Conservation (phyloP, 2,113 vertebrate genomes). For the Ginglymostoma cirratum region DNA sequence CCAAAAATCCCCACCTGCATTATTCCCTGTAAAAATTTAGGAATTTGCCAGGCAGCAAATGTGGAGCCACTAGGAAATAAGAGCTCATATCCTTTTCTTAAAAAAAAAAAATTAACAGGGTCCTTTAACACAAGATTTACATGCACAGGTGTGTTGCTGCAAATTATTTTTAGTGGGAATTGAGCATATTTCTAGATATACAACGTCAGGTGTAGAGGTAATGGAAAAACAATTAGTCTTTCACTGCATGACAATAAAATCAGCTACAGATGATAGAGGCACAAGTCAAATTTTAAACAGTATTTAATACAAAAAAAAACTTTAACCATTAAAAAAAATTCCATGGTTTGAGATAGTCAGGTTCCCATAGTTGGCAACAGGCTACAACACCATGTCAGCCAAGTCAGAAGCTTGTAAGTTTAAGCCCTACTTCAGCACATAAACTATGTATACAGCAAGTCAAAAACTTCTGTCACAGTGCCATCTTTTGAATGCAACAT, state of each 20-base stretch:
- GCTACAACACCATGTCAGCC: background rate
- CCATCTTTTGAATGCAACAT: background rate
- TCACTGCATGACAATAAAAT: background rate
- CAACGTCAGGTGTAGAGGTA: background rate
- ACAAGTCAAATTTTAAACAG: background rate
- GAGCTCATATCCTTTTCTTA: background rate
- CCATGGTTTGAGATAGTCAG: background rate
- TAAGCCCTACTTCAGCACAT: background rate
- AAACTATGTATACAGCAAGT: background rate
- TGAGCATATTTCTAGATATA: background rate
- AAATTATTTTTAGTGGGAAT: background rate
- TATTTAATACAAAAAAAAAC: background rate
- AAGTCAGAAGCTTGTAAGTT: background rate
- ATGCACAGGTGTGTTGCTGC: background rate
- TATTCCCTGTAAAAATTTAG: background rate
- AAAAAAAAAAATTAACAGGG: background rate
- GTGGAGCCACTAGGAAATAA: background rate
- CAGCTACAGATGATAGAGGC: background rate
- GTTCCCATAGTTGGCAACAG: background rate
- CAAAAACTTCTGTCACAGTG: background rate
- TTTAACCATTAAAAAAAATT: background rate
- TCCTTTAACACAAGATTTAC: background rate
- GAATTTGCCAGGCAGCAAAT: background rate
- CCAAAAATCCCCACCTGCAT: background rate
- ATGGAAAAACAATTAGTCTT: background rate